Conservation (phyloP, 2,888 invertebrate genomes). For the Ormyrus thymus region DNA sequence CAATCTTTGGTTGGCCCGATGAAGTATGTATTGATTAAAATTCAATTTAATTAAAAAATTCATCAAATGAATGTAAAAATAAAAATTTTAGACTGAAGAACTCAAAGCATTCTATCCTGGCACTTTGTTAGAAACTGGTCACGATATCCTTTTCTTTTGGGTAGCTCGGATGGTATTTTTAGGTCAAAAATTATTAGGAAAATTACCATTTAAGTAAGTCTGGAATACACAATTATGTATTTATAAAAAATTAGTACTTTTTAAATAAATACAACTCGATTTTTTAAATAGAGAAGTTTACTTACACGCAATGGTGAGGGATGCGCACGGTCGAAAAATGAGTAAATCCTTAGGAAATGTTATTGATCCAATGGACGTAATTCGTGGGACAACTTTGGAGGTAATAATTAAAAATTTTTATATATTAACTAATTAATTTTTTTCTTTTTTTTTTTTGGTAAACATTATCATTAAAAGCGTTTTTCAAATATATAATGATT, state of each 20-base stretch:
- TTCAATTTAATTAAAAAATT: background rate
- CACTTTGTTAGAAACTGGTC: constrained; percentile 94
- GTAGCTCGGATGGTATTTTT: constrained; percentile 99
- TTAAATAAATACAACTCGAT: constrained; percentile 2
- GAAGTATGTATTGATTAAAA: constrained; percentile 74
- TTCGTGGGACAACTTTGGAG: constrained; percentile 88
- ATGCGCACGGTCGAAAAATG: constrained; percentile 99
- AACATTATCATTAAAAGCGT: background rate
- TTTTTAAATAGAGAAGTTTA: constrained; percentile 83
- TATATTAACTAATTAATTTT: background rate
- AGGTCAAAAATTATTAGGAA: constrained; percentile 90
- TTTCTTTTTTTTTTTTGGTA: background rate
- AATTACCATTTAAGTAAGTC: constrained; percentile 89
- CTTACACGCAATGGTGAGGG: constrained; percentile 97
- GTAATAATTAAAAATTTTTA: constrained; percentile 66
- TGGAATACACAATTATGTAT: background rate
- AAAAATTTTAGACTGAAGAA: constrained; percentile 77
- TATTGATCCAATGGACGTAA: constrained; percentile 97
- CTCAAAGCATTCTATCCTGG: constrained; percentile 93
- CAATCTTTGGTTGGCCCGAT: constrained; percentile 98
- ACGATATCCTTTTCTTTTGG: constrained; percentile 99
- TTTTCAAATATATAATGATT: constrained; percentile 7
- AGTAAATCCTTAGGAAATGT: constrained; percentile 99
- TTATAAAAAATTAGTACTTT: background rate
- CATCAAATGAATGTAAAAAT: background rate